Base-by-base conservation (phyloP, 30 jellyfish, hydroid and myxozoan genomes). In the Aurelia sp. region DNA sequence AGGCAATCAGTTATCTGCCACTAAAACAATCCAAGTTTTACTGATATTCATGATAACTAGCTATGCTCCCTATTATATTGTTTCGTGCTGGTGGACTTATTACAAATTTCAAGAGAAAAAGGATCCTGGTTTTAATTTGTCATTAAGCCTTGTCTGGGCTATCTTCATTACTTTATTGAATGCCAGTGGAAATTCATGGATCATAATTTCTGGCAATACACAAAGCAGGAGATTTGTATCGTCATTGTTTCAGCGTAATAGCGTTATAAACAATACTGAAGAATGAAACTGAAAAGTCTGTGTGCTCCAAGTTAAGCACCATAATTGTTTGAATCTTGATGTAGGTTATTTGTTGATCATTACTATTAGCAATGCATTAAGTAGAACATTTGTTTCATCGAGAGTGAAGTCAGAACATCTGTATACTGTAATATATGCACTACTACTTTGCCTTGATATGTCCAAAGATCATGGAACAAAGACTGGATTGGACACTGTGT, bases 1-100 rank as follows among this genome's bases (percentile, higher is more conserved):
- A 47, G 69, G 41, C 27, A 73, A 66, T 22, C 85, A 81, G 73
- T 19, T 81, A 33, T 81, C 91, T 3, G 91, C 91, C 21, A 81
- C 72, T 66, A 81, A 81, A 69, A 70, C 91, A 8, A 70, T 81
- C 44, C 91, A 84, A 0, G 20, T 81, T 52, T 52, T 70, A 1
- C 79, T 81, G 15, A 77, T 77, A 9, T 77, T 84, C 23, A 13
- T 81, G 58, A 30, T 67, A 2, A 70, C 69, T 17, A 53, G 60
- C 44, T 81, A 81, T 59, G 31, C 71, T 31, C 91, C 91, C 0
- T 81, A 81, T 55, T 57, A 81, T 47, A 57, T 70, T 57, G 60
- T 52, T 71, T 68, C 91, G 18, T 71, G 71, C 10, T 33, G 52
- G 11, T 80, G 78, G 74, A 13, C 83, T 0, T 52, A 80, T 52